These are phyloP conservation scores for Eurystomus glaucurus DNA, from an alignment of 2,797 vertebrate genomes.

Conservation along the genomic window DNA sequence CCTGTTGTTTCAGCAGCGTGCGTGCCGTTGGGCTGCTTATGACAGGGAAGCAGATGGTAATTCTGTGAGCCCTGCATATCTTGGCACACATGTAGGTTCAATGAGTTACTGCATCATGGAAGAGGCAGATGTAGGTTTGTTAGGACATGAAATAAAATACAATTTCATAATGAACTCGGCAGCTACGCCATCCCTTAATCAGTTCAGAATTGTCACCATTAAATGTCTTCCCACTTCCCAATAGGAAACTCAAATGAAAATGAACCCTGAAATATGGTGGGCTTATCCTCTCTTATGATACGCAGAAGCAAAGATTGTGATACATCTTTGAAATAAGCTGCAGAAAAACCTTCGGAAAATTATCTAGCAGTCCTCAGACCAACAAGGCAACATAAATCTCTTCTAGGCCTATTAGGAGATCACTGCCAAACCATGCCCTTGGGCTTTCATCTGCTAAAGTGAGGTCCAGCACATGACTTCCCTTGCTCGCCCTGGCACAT, in stretches of 20 bases:
- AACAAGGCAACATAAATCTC: background rate
- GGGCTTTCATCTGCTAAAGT: background rate
- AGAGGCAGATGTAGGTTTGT: slow-evolving; percentile 77
- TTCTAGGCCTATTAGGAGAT: background rate
- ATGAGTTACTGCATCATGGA: slow-evolving; percentile 73
- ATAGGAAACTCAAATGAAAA: background rate
- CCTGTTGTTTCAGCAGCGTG: slow-evolving; percentile 29
- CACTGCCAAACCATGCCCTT: background rate
- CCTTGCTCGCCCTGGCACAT: background rate
- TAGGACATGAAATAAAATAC: slow-evolving; percentile 74
- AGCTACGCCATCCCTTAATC: slow-evolving; percentile 23
- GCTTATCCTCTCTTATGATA: background rate
- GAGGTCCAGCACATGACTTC: rapidly evolving
- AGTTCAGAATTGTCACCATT: slow-evolving; percentile 50
- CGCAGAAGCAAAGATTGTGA: background rate
- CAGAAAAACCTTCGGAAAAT: background rate
- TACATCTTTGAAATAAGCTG: background rate
- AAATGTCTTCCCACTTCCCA: slow-evolving; percentile 21
- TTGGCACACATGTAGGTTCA: slow-evolving; percentile 62
- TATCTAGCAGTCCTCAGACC: background rate
- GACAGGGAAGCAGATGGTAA: slow-evolving; percentile 74
- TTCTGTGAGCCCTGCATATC: slow-evolving; percentile 53
- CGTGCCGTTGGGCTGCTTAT: slow-evolving; percentile 15
- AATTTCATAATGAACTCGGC: slow-evolving; percentile 54
- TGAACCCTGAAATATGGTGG: background rate